Evolutionary conservation across 2,888 invertebrate genomes (phyloP).

Genomic region (Rhaphigaster nebulosa): DNA sequence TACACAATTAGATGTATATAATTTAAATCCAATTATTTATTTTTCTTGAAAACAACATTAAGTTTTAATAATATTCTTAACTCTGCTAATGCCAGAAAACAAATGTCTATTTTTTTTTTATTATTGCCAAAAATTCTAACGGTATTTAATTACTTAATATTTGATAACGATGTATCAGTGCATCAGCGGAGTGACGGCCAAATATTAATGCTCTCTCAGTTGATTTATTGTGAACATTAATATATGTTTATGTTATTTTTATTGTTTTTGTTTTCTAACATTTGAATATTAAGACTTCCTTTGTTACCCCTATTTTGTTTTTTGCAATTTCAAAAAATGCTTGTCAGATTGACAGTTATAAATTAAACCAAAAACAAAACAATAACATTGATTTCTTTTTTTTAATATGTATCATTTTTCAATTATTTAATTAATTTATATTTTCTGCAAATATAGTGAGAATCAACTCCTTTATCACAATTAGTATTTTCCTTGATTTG

Average conservation of each 20-base stretch:
- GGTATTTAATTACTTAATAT: neutral
- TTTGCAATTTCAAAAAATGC: no score
- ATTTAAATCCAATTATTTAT: neutral
- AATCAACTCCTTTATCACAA: neutral
- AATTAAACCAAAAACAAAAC: neutral
- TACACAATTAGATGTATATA: neutral
- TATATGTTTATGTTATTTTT: no score
- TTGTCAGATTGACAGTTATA: neutral
- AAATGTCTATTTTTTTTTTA: neutral
- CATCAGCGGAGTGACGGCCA: neutral
- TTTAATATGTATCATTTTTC: neutral
- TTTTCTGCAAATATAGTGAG: neutral
- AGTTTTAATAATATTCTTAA: neutral
- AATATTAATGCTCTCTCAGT: conserved; percentile 19
- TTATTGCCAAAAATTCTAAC: neutral
- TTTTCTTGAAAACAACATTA: neutral
- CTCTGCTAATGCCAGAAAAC: neutral
- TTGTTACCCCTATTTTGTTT: neutral
- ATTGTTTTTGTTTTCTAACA: neutral
- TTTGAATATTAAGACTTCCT: neutral
- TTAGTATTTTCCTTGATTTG: neutral
- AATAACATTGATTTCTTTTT: neutral
- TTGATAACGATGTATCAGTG: neutral
- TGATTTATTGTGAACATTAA: neutral
- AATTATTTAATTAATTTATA: neutral